Percentiles rank a stretch among this genome's conserved stretches.
Evolutionary conservation across 53 echinoderm and acorn worm genomes (phyloP).

Genomic region (Zoroaster sp.): DNA sequence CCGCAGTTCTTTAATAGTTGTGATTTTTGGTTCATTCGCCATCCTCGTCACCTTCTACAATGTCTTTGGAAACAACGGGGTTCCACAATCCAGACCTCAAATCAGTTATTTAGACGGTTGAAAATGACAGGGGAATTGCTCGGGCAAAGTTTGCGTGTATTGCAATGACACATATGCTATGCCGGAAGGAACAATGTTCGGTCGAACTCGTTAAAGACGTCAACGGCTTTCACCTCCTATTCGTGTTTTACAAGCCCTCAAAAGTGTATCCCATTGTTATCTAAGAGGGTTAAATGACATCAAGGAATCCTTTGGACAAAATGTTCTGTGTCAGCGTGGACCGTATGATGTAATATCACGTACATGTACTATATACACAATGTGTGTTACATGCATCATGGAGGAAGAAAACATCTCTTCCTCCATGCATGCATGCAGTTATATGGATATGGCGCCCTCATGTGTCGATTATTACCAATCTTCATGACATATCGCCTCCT

Average conservation of each 20-base stretch:
- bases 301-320: neutral
- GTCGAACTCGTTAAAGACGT: neutral
- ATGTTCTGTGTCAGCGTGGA: neutral
- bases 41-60: conserved; percentile 35
- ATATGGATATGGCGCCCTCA: too few relatives aligned
- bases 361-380: too few relatives aligned
- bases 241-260: too few relatives aligned
- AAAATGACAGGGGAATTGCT: neutral
- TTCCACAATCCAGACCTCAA: neutral
- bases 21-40: conserved; percentile 60
- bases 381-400: too few relatives aligned
- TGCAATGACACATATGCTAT: too few relatives aligned
- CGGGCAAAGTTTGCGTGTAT: too few relatives aligned
- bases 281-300: conserved; percentile 25
- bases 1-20: conserved; percentile 88
- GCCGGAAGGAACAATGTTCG: too few relatives aligned
- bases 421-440: too few relatives aligned
- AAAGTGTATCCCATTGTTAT: neutral
- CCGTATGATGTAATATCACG: neutral
- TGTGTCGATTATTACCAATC: too few relatives aligned
- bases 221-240: neutral
- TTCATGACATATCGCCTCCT: too few relatives aligned
- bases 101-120: conserved; percentile 3
- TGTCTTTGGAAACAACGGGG: neutral
- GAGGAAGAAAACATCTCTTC: too few relatives aligned